These are phyloP conservation scores for Lutraria lutraria DNA, from an alignment of 2,888 invertebrate species.

Conservation along the genomic window DNA sequence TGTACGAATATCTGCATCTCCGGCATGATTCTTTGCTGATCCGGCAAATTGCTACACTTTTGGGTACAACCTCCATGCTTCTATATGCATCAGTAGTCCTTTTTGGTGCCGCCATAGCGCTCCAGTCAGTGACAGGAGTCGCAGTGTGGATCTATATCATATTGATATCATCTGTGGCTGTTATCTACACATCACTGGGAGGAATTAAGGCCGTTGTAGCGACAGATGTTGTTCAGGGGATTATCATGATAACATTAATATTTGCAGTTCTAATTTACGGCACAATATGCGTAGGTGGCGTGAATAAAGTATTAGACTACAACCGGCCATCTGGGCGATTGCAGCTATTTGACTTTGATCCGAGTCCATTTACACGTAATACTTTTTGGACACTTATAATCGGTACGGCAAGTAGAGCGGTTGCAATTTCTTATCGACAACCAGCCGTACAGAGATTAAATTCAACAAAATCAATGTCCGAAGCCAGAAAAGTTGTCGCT, in stretches of 20 bases:
- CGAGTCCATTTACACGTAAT: no score
- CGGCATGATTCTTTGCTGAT: no score
- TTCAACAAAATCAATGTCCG: constrained; percentile 47
- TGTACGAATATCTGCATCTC: no score
- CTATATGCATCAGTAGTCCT: no score
- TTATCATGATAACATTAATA: constrained; percentile 50
- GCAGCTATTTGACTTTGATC: constrained; percentile 53
- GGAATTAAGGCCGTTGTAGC: constrained; percentile 60
- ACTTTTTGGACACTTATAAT: no score
- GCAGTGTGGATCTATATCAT: no score
- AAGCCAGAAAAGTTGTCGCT: constrained; percentile 50
- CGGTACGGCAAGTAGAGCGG: constrained; percentile 17
- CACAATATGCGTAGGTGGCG: constrained; percentile 50
- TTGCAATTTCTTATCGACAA: constrained; percentile 37
- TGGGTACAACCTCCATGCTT: no score
- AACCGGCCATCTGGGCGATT: constrained; percentile 50
- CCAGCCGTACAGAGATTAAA: constrained; percentile 52
- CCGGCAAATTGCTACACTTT: no score
- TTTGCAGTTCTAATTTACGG: no score
- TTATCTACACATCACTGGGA: constrained; percentile 55
- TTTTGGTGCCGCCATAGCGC: no score
- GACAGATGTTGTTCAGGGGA: constrained; percentile 58
- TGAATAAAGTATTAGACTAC: constrained; percentile 43
- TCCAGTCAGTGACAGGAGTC: no score
- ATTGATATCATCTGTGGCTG: no score